Evolutionary conservation across 2,113 vertebrate species (phyloP).

Genomic region (Daphoenositta chrysoptera): DNA sequence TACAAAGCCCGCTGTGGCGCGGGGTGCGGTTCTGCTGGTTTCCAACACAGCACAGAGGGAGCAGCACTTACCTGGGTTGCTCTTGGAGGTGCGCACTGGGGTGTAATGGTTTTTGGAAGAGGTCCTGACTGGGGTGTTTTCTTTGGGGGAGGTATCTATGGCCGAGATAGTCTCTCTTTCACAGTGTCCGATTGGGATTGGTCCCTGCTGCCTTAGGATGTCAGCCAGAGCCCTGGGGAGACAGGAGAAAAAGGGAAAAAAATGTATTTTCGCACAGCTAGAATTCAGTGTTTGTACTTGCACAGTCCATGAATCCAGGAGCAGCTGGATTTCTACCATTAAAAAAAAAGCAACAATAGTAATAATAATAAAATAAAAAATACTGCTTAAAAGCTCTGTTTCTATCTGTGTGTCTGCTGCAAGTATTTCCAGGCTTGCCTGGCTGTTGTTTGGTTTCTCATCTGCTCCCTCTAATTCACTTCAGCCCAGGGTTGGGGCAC

Average conservation of each 20-base stretch:
- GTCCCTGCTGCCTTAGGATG: slow-evolving; percentile 97
- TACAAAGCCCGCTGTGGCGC: background rate
- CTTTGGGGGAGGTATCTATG: slow-evolving; percentile 95
- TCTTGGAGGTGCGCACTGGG: slow-evolving; percentile 89
- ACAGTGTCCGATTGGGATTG: slow-evolving; percentile 97
- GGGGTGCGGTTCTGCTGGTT: background rate
- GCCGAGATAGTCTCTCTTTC: slow-evolving; percentile 97
- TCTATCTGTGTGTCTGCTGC: background rate
- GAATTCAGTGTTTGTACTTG: background rate
- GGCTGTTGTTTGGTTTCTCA: background rate
- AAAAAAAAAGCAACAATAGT: background rate
- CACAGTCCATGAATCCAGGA: background rate
- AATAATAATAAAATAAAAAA: background rate
- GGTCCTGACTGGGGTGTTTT: slow-evolving; percentile 91
- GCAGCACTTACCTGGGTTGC: slow-evolving; percentile 84
- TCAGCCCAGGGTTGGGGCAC: background rate
- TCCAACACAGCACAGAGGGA: background rate
- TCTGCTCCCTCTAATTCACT: background rate
- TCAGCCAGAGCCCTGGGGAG: slow-evolving; percentile 92
- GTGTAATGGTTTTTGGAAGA: slow-evolving; percentile 98
- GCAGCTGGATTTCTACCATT: background rate
- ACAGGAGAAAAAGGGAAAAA: background rate
- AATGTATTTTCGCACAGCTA: background rate
- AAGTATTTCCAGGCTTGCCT: background rate
- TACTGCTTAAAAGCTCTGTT: background rate